A percentile compares a stretch with the other conserved stretches of the same genome.
phyloP scores from a whole-genome alignment of 2,888 invertebrate genomes.

The Sesia bembeciformis region DNA sequence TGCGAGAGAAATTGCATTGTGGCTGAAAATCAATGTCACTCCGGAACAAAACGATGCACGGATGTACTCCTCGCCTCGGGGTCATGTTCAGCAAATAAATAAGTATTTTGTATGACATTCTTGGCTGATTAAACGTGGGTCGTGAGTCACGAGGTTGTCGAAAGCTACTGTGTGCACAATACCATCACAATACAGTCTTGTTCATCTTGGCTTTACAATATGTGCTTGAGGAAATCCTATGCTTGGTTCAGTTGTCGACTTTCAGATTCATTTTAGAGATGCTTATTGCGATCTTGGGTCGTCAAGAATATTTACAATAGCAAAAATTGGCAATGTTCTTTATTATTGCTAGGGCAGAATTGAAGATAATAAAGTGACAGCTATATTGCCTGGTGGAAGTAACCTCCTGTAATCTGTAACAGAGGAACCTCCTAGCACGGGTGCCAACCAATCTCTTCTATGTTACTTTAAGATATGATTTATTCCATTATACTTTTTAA shows the following conservation, averaged over 20 bases:
- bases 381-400: too few relatives aligned
- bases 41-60: conserved; percentile 21
- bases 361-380: too few relatives aligned
- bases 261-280: too few relatives aligned
- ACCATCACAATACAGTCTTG: conserved; percentile 5
- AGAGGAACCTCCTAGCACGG: too few relatives aligned
- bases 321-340: too few relatives aligned
- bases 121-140: conserved; percentile 53
- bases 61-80: conserved; percentile 19
- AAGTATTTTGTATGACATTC: conserved; percentile 60
- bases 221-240: neutral
- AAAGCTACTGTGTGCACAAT: conserved; percentile 42
- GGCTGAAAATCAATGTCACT: conserved; percentile 27
- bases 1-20: neutral
- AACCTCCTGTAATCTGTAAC: too few relatives aligned
- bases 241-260: neutral
- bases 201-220: neutral
- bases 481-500: too few relatives aligned
- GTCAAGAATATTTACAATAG: too few relatives aligned
- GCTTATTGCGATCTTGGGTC: too few relatives aligned
- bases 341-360: too few relatives aligned
- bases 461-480: too few relatives aligned
- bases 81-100: conserved; percentile 59
- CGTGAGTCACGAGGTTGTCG: conserved; percentile 68
- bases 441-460: too few relatives aligned